Conservation (phyloP, 2,113 vertebrate species). For the Caracal caracal region DNA sequence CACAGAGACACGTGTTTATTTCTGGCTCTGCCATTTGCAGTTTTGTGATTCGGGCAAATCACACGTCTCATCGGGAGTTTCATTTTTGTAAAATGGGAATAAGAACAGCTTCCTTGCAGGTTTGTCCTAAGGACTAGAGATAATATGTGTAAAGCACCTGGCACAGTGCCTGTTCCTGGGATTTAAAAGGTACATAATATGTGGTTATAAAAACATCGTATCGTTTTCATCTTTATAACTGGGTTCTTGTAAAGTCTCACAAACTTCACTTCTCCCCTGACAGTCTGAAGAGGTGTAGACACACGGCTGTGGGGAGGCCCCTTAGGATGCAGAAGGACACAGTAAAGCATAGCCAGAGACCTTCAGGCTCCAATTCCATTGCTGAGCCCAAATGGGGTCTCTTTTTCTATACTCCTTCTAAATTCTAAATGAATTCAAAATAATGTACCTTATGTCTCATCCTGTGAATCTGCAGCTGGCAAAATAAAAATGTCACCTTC, state of each 20-base stretch:
- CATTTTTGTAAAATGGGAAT: not conserved
- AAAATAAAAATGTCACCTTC: slow-evolving; percentile 27
- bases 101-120: not conserved
- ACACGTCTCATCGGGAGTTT: not conserved
- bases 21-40: not conserved
- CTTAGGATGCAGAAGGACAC: not conserved
- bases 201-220: rapidly evolving
- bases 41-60: not conserved
- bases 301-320: not conserved
- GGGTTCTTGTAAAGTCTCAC: not conserved
- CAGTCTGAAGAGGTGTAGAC: not conserved
- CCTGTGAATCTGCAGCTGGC: not conserved
- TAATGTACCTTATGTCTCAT: not conserved
- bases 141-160: not conserved
- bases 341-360: not conserved
- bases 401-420: not conserved
- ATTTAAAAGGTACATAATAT: not conserved
- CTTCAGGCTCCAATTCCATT: not conserved
- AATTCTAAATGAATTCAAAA: not conserved
- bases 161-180: not conserved
- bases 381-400: not conserved
- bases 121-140: not conserved
- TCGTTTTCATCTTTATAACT: not conserved
- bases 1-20: not conserved
- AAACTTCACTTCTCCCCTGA: not conserved